Conservation (phyloP, 2,888 invertebrate species). For the Cartodere bifasciata region DNA sequence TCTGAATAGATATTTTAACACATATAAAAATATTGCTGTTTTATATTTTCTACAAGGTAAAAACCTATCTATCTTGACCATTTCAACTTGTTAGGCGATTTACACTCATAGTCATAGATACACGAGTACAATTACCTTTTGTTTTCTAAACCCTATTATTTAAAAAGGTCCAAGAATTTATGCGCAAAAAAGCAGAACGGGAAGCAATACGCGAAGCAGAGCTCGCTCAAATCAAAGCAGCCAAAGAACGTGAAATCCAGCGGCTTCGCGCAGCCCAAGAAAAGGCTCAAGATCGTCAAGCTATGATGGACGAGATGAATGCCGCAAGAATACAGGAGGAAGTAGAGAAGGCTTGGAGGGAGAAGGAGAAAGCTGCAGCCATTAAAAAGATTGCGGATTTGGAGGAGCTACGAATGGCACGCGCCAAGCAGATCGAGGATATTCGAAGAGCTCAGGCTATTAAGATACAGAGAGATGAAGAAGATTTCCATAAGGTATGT, state of each 20-base stretch:
- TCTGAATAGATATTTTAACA: too few species aligned
- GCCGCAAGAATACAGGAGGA: conserved; percentile 42
- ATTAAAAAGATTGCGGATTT: conserved; percentile 42
- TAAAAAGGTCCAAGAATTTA: conserved; percentile 46
- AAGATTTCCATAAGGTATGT: conserved; percentile 27
- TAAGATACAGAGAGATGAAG: conserved; percentile 49
- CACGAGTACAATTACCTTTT: too few species aligned
- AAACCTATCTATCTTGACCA: neutral
- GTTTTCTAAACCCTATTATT: too few species aligned
- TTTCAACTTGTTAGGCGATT: too few species aligned
- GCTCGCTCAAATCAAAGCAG: conserved; percentile 39
- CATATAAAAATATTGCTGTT: too few species aligned
- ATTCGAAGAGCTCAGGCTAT: conserved; percentile 50
- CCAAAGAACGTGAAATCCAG: conserved; percentile 50
- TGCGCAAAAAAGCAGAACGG: conserved; percentile 46
- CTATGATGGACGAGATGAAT: conserved; percentile 38
- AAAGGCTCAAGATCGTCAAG: conserved; percentile 39
- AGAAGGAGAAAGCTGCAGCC: conserved; percentile 49
- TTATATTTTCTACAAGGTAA: too few species aligned
- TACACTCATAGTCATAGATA: too few species aligned
- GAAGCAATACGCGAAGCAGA: conserved; percentile 45
- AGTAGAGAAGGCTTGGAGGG: conserved; percentile 54
- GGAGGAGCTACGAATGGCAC: conserved; percentile 33
- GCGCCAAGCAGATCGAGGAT: conserved; percentile 39
- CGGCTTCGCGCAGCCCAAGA: conserved; percentile 39